These are phyloP conservation scores for Flabesymbios commensalis DNA, from an alignment of 2,888 invertebrate species.

Conservation along the genomic window DNA sequence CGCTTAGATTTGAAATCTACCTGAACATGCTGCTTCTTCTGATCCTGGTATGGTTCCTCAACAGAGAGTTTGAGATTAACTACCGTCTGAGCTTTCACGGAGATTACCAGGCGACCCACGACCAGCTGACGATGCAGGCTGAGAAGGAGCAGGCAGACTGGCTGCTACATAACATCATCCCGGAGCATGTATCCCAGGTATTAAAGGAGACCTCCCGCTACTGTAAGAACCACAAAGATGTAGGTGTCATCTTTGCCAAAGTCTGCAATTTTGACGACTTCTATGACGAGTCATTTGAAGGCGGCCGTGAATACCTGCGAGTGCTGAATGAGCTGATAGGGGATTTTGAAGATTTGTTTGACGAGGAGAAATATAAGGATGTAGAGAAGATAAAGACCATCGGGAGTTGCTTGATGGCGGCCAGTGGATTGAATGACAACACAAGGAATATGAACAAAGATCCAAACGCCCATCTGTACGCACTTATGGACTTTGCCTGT, in stretches of 20 bases:
- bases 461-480: constrained; percentile 78
- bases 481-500: constrained; percentile 88
- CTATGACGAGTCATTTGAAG: constrained; percentile 95
- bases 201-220: constrained; percentile 87
- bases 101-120: constrained; percentile 81
- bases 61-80: constrained; percentile 93
- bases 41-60: constrained; percentile 87
- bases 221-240: constrained; percentile 89
- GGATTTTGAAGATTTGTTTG: constrained; percentile 91
- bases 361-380: constrained; percentile 78
- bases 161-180: constrained; percentile 95
- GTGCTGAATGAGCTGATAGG: constrained; percentile 94
- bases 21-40: constrained; percentile 81
- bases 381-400: constrained; percentile 99
- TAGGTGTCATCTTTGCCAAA: constrained; percentile 92
- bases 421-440: constrained; percentile 87
- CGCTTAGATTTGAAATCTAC: constrained; percentile 71
- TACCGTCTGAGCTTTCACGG: constrained; percentile 88
- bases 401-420: constrained; percentile 94
- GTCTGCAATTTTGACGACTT: constrained; percentile 97
- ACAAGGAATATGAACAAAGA: constrained; percentile 73
- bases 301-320: constrained; percentile 90
- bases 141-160: constrained; percentile 96
- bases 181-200: constrained; percentile 86
- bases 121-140: constrained; percentile 84